A percentile compares a stretch with the other conserved stretches of the same genome.
These are phyloP conservation scores for Chelonus insularis DNA, from an alignment of 1,140 invertebrate species.

Conservation along the genomic window DNA sequence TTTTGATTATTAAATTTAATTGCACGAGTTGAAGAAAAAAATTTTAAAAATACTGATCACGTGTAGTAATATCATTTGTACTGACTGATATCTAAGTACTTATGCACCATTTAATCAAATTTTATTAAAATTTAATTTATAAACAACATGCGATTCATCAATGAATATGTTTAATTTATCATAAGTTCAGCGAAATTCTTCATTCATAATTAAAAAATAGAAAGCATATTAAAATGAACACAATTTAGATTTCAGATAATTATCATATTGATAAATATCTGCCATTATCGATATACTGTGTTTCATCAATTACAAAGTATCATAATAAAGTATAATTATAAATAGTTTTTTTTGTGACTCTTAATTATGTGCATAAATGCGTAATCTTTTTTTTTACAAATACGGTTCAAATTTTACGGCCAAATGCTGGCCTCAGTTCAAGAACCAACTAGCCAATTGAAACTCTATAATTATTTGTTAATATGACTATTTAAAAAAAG, in stretches of 20 bases:
- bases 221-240: no score
- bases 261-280: no score
- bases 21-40: slow-evolving; percentile 18
- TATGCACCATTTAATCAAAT: not conserved
- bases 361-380: not conserved
- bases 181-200: no score
- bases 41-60: slow-evolving; percentile 20
- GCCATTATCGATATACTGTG: no score
- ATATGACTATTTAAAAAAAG: not conserved
- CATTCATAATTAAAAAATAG: no score
- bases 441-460: slow-evolving; percentile 1
- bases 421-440: slow-evolving; percentile 14
- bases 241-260: no score
- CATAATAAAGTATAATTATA: not conserved
- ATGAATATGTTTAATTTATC: no score
- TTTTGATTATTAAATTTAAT: slow-evolving; percentile 2
- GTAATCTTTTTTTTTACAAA: not conserved
- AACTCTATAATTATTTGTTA: not conserved
- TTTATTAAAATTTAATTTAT: not conserved
- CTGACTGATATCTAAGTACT: slow-evolving; percentile 20
- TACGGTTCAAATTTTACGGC: slow-evolving; percentile 12
- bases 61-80: slow-evolving; percentile 21
- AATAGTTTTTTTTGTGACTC: not conserved
- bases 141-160: no score
- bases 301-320: no score